Conservation (phyloP, 2,113 vertebrate genomes). For the Nipponia nippon region DNA sequence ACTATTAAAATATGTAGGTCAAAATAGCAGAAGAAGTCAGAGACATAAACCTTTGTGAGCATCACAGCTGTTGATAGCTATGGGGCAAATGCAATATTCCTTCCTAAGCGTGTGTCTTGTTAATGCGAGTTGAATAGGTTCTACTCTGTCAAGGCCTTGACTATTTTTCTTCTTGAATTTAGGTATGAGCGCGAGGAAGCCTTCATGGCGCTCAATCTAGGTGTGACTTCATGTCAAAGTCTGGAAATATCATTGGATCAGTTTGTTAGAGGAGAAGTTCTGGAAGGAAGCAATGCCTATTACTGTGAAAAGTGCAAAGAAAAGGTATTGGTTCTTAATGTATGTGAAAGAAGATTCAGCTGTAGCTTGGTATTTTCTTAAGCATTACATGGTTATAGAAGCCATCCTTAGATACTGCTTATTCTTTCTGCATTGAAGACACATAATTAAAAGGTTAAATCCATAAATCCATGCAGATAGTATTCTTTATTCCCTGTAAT, state of each 20-base stretch:
- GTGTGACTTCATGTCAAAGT: conserved; percentile 97
- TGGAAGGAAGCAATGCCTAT: conserved; percentile 98
- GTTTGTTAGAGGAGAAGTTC: conserved; percentile 96
- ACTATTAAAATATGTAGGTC: neutral
- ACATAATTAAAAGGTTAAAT: neutral
- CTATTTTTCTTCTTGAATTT: neutral
- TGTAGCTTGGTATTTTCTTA: neutral
- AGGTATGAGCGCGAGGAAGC: conserved; percentile 98
- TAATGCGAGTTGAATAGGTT: neutral
- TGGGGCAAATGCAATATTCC: neutral
- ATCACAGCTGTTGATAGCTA: neutral
- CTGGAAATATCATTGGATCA: conserved; percentile 97
- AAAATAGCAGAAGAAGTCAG: neutral
- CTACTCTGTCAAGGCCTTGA: neutral
- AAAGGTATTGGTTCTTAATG: conserved; percentile 77
- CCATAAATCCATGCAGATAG: neutral
- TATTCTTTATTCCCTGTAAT: neutral
- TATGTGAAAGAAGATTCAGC: neutral
- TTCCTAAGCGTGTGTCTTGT: neutral
- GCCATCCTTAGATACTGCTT: neutral
- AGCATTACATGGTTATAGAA: neutral
- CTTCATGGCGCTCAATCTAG: conserved; percentile 97
- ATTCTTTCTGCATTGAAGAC: neutral
- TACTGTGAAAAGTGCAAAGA: conserved; percentile 99
- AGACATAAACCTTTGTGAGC: neutral